Conservation (phyloP, 2,113 vertebrate species). For the Strix uralensis region DNA sequence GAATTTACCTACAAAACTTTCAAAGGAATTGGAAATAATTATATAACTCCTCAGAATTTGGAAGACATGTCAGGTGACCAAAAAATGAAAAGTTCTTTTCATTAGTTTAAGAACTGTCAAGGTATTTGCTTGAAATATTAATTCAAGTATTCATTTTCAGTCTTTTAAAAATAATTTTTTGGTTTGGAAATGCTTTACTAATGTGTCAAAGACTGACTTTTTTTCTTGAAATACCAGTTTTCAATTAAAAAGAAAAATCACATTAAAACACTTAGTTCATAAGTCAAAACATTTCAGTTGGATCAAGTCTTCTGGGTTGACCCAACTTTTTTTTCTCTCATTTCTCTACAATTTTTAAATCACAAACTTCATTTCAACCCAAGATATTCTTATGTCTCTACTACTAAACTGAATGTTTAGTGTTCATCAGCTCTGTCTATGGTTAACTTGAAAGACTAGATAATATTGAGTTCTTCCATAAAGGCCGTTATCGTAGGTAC, state of each 20-base stretch:
- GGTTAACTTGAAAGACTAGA: neutral
- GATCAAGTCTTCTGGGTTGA: neutral
- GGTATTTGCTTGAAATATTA: neutral
- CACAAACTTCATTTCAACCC: neutral
- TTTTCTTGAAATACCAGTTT: neutral
- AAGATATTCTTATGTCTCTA: neutral
- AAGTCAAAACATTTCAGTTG: neutral
- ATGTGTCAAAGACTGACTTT: neutral
- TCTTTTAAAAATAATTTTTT: neutral
- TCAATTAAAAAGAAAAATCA: neutral
- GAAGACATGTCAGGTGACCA: neutral
- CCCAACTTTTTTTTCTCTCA: rapidly evolving
- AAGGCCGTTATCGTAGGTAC: rapidly evolving
- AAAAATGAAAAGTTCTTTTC: neutral
- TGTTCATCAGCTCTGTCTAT: neutral
- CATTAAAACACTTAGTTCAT: neutral
- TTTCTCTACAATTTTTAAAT: neutral
- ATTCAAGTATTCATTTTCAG: neutral
- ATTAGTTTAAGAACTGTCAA: neutral
- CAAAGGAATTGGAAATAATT: neutral
- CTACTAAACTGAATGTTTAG: neutral
- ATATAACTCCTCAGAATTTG: neutral
- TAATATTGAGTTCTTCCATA: neutral
- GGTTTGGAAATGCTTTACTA: neutral
- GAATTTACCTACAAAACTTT: neutral